phyloP scores from a whole-genome alignment of 53 echinoderm and acorn worm species.

The Antedon mediterranea region DNA sequence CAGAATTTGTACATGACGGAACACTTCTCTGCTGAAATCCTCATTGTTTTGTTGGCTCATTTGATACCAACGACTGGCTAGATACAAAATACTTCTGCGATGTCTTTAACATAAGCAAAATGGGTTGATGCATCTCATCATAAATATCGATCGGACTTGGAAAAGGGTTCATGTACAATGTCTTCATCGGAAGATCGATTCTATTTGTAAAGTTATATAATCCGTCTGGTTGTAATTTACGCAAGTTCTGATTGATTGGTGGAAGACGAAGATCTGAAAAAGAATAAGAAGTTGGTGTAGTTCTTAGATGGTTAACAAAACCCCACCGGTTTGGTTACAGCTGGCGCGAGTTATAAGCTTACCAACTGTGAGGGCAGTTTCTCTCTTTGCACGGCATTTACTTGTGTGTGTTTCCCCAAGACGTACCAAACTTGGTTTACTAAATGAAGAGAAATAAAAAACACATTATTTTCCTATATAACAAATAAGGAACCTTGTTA shows the following conservation, averaged over 20 bases:
- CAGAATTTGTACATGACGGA: no score
- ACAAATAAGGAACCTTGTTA: no score
- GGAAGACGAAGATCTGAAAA: constrained; percentile 46
- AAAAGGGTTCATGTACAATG: constrained; percentile 76
- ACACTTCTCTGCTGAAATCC: background rate
- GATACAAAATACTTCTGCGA: constrained; percentile 96
- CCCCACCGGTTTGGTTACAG: background rate
- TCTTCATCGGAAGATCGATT: constrained; percentile 96
- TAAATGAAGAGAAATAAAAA: constrained; percentile 2
- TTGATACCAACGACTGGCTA: constrained; percentile 50
- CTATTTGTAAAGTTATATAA: constrained; percentile 81
- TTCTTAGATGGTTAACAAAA: background rate
- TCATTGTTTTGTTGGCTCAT: background rate
- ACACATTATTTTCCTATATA: no score
- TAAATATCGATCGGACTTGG: constrained; percentile 85
- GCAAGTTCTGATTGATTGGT: constrained; percentile 34
- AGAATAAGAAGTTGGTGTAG: background rate
- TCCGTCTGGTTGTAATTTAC: constrained; percentile 44
- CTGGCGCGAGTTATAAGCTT: constrained; percentile 13
- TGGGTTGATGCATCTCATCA: constrained; percentile 84
- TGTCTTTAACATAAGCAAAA: constrained; percentile 71
- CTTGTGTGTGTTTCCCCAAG: constrained; percentile 95
- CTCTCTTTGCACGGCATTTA: constrained; percentile 53
- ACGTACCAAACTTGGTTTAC: constrained; percentile 79
- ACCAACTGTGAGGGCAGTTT: constrained; percentile 60